Conservation (phyloP, 2,797 vertebrate genomes). For the Manis pentadactyla region DNA sequence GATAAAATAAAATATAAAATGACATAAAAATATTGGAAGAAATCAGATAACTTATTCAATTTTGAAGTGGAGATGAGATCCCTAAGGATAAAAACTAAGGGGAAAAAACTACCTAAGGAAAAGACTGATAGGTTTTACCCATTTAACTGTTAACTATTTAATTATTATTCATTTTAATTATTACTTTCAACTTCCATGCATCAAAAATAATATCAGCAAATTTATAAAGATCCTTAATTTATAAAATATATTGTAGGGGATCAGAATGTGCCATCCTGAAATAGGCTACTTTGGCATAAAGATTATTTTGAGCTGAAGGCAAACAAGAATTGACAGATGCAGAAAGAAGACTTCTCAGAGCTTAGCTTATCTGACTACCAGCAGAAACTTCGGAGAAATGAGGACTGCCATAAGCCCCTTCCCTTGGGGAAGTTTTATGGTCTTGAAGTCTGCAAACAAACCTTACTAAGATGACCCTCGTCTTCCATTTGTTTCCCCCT, state of each 20-base stretch:
- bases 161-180: constrained; percentile 2
- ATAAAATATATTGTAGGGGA: background rate
- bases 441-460: background rate
- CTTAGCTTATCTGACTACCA: background rate
- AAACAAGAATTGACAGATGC: background rate
- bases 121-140: background rate
- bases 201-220: constrained; percentile 46
- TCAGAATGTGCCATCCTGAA: background rate
- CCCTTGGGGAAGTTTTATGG: background rate
- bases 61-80: background rate
- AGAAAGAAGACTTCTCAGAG: background rate
- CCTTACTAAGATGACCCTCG: background rate
- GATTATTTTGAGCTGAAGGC: background rate
- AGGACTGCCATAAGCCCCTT: no score
- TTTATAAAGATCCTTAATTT: background rate
- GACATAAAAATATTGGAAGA: background rate
- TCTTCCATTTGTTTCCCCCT: background rate
- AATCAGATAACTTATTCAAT: background rate
- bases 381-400: background rate
- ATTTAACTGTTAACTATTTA: background rate
- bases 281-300: background rate
- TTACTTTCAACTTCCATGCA: constrained; percentile 22
- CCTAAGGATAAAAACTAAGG: background rate
- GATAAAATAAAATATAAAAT: background rate
- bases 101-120: background rate